Evolutionary conservation across 2,797 vertebrate species (phyloP), one percentile per base, ranked within the genome.

Genomic region (Danio choprae): DNA sequence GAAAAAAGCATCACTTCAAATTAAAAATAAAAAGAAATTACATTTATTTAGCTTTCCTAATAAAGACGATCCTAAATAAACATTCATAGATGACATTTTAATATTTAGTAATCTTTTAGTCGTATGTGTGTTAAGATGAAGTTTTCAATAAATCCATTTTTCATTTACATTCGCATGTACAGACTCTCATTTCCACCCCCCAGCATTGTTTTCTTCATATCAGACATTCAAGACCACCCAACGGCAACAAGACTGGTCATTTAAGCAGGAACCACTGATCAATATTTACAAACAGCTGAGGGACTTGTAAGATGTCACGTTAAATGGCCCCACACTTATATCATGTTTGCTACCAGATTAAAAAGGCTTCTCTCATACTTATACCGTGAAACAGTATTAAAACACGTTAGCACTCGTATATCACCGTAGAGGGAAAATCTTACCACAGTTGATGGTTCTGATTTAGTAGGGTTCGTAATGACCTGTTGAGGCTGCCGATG

Each of bases 401-500:
- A 67, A 77, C 48, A 74, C 6, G 29, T 29, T 56, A 46, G 10
- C 3, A n/a, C 40, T 62, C 9, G 0, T 70, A 62, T 44, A 60
- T 76, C 36, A 76, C 36, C 1, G 59, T 8, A 44, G 53, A 20
- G 20, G 29, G 20, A 38, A n/a, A 59, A 29, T 22, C 4, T 44
- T 44, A 71, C 62, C 22, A 53, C 58, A 46, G 12, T 72, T 68
- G 5, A 20, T 16, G 18, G 12, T 13, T 56, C 29, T 85, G 82
- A 85, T 86, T 81, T 73, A 80, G 69, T 74, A 29, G 53, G 6
- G 18, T 43, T 60, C 36, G 18, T 82, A 85, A 82, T 80, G 69
- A 80, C 67, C 62, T 81, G 62, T 73, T 86, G 77, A 63, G 40
- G 22, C 62, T 74, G 70, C 75, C 81, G 53, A 29, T 20, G 4